A percentile compares a stretch with the other conserved stretches of the same genome.
Evolutionary conservation across 2,113 vertebrate genomes (phyloP).

Genomic region (Suncus etruscus): DNA sequence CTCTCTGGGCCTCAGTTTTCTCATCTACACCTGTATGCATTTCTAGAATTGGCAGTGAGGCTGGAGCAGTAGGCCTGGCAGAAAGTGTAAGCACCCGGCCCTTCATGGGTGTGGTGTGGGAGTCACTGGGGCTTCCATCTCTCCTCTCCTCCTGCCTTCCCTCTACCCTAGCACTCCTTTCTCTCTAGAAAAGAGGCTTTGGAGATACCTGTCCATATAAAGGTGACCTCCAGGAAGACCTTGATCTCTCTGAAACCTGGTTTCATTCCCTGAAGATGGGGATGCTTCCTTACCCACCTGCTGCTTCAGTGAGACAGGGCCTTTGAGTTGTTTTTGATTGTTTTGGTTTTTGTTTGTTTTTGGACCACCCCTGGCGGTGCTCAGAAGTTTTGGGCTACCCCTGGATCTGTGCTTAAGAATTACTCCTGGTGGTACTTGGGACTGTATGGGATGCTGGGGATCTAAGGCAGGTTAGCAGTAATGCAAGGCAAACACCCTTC

Average conservation of each 20-base stretch:
- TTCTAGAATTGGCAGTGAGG: too few relatives aligned
- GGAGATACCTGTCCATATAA: neutral
- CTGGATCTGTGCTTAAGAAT: too few relatives aligned
- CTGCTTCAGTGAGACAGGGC: neutral
- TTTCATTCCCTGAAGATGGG: conserved; percentile 8
- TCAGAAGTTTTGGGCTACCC: too few relatives aligned
- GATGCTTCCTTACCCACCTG: too few relatives aligned
- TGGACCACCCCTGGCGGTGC: too few relatives aligned
- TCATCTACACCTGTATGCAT: neutral
- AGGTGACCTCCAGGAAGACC: neutral
- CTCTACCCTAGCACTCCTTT: neutral
- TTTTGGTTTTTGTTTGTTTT: too few relatives aligned
- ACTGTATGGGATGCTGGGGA: too few relatives aligned
- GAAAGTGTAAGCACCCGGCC: neutral
- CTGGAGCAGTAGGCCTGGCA: neutral
- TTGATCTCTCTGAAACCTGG: neutral
- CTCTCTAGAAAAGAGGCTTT: neutral
- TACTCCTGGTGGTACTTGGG: too few relatives aligned
- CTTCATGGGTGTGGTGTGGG: too few relatives aligned
- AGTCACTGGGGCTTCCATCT: neutral
- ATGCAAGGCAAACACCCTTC: too few relatives aligned
- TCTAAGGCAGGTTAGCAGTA: too few relatives aligned
- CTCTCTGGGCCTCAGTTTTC: neutral
- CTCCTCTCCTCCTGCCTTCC: neutral
- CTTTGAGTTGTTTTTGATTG: neutral